Conservation (phyloP, 1,140 invertebrate species). For the Metaphire vulgaris region DNA sequence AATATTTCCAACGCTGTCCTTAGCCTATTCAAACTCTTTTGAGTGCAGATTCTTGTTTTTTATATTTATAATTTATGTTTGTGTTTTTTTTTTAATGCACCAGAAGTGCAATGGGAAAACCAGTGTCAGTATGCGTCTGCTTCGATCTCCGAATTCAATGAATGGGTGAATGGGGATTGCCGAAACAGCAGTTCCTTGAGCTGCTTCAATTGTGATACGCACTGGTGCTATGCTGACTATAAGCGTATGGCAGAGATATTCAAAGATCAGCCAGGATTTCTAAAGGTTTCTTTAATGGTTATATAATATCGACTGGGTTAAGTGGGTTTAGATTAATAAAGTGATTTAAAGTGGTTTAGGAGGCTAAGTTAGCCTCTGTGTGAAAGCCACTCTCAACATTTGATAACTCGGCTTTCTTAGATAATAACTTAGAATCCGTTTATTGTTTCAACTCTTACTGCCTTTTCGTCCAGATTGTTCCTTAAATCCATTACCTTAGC, state of each 20-base stretch:
- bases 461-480: too few relatives aligned
- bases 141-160: conserved; percentile 62
- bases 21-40: neutral
- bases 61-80: neutral
- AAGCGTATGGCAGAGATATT: conserved; percentile 71
- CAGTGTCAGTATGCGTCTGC: conserved; percentile 56
- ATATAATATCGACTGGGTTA: conserved; percentile 39
- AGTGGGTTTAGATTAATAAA: conserved; percentile 18
- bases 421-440: too few relatives aligned
- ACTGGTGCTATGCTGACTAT: conserved; percentile 78
- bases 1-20: neutral
- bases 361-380: too few relatives aligned
- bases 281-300: conserved; percentile 52
- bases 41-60: neutral
- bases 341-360: neutral
- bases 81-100: conserved; percentile 5
- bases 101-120: conserved; percentile 71
- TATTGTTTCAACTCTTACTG: too few relatives aligned
- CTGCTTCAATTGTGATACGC: conserved; percentile 30
- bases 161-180: conserved; percentile 36
- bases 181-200: conserved; percentile 33
- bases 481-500: too few relatives aligned
- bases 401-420: conserved; percentile 27
- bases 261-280: conserved; percentile 57
- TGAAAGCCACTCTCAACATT: too few relatives aligned